These are phyloP conservation scores for Saguinus imperator DNA, from an alignment of 2,113 vertebrate species.

Conservation along the genomic window DNA sequence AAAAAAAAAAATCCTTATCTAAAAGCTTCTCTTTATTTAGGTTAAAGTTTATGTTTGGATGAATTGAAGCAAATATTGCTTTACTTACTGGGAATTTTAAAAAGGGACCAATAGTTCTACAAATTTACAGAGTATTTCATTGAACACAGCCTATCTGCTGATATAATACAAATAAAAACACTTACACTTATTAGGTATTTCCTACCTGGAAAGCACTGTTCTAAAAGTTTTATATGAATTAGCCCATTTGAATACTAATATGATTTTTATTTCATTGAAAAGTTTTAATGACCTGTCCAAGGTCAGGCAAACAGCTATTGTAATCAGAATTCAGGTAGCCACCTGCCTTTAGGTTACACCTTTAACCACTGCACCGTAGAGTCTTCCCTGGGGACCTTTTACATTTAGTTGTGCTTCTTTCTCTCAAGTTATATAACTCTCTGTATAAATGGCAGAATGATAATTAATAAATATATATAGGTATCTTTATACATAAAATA, in stretches of 20 bases:
- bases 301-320: not conserved
- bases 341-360: not conserved
- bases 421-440: not conserved
- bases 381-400: not conserved
- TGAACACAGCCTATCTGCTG: not conserved
- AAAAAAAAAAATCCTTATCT: not conserved
- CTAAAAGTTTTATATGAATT: not conserved
- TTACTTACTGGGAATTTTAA: not conserved
- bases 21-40: conserved; percentile 26
- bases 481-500: not conserved
- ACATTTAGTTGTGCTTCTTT: not conserved
- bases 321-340: not conserved
- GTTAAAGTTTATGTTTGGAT: not conserved
- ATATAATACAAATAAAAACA: not conserved
- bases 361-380: not conserved
- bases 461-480: not conserved
- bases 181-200: not conserved
- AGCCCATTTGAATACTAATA: not conserved
- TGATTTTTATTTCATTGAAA: not conserved
- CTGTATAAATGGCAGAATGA: not conserved
- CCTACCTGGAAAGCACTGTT: not conserved
- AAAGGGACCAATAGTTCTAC: not conserved
- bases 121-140: not conserved
- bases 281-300: not conserved
- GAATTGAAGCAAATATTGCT: not conserved